Conservation (phyloP, 2,113 vertebrate species). For the Garra rufa region DNA sequence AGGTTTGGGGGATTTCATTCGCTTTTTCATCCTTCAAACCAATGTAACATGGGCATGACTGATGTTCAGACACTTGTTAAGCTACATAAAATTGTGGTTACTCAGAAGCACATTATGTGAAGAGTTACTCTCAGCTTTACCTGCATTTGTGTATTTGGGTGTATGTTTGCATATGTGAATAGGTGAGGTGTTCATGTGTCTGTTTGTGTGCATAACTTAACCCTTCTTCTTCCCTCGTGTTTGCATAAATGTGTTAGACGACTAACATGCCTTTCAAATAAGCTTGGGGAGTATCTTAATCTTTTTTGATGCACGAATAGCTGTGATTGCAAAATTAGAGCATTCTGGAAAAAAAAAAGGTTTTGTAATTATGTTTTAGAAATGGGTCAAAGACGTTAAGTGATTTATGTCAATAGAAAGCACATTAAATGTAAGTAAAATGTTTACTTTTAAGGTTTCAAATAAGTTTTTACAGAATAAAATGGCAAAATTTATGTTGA, state of each 20-base stretch:
- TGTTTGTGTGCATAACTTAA: neutral
- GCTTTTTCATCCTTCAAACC: constrained; percentile 21
- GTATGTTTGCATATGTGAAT: neutral
- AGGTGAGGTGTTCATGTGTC: neutral
- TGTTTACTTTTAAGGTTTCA: too few relatives aligned
- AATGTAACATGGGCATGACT: constrained; percentile 27
- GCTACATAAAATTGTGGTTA: neutral
- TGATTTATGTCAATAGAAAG: too few relatives aligned
- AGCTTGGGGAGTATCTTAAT: neutral
- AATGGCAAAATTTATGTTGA: too few relatives aligned
- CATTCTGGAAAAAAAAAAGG: too few relatives aligned
- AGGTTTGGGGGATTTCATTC: constrained; percentile 26
- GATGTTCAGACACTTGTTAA: constrained; percentile 9
- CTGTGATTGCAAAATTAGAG: too few relatives aligned
- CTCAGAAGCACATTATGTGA: constrained; percentile 1
- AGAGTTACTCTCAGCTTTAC: neutral
- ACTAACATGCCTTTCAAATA: neutral
- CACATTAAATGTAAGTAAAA: too few relatives aligned
- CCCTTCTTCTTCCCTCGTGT: neutral
- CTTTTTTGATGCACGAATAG: neutral
- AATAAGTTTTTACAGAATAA: too few relatives aligned
- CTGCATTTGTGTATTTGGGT: neutral
- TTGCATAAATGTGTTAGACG: neutral
- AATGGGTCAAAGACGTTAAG: too few relatives aligned
- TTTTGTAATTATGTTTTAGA: too few relatives aligned